These are phyloP conservation scores for Branchinecta lynchi DNA, from an alignment of 1,140 invertebrate species.

Conservation along the genomic window DNA sequence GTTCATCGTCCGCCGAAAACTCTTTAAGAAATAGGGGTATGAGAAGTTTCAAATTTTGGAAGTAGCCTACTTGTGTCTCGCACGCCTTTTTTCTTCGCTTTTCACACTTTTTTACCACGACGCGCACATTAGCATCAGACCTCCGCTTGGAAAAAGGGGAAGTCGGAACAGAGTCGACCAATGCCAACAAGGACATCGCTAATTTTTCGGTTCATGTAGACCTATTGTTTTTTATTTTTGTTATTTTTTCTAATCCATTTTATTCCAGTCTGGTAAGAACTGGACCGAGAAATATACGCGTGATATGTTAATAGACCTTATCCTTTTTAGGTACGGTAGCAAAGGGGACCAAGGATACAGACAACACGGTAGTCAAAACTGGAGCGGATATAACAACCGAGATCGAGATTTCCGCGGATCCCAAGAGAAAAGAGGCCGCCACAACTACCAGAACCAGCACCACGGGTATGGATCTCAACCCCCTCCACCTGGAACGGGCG, in stretches of 20 bases:
- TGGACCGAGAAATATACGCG: neutral
- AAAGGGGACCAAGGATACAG: slow-evolving; percentile 1
- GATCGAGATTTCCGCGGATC: neutral
- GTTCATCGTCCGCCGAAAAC: too few relatives aligned
- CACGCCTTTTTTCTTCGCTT: too few relatives aligned
- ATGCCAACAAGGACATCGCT: too few relatives aligned
- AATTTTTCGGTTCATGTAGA: too few relatives aligned
- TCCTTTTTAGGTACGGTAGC: neutral
- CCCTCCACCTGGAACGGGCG: neutral
- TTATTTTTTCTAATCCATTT: neutral
- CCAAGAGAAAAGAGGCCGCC: neutral
- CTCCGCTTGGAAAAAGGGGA: too few relatives aligned
- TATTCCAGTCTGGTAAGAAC: neutral
- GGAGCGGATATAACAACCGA: neutral
- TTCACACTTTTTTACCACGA: too few relatives aligned
- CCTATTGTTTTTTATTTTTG: neutral
- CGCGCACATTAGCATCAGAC: too few relatives aligned
- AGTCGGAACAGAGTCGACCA: too few relatives aligned
- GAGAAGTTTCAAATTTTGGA: too few relatives aligned
- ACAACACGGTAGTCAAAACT: neutral
- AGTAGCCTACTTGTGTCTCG: too few relatives aligned
- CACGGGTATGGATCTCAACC: neutral
- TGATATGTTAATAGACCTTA: neutral
- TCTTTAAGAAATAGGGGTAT: too few relatives aligned
- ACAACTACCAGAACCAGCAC: neutral